Conservation (phyloP, 2,888 invertebrate species). For the Alcis repandata region DNA sequence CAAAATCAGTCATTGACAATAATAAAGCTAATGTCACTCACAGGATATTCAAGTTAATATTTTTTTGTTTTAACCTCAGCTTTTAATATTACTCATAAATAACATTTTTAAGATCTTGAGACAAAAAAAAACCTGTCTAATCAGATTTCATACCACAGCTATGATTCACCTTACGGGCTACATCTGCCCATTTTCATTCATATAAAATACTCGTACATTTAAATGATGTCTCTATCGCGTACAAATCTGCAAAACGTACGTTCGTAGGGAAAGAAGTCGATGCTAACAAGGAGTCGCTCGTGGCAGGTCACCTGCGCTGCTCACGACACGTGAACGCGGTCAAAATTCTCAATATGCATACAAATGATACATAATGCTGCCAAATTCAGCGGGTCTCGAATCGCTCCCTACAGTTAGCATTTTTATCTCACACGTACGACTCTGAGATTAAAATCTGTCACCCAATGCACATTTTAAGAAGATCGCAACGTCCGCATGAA, state of each 20-base stretch:
- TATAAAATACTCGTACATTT: constrained; percentile 11
- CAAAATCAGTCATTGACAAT: too few relatives aligned
- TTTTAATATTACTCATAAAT: too few relatives aligned
- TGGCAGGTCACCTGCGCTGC: constrained; percentile 13
- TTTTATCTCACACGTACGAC: constrained; percentile 45
- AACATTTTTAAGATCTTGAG: too few relatives aligned
- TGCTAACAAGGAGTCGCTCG: constrained; percentile 27
- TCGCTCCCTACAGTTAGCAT: constrained; percentile 18
- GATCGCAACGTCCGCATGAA: constrained; percentile 38
- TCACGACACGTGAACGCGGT: constrained; percentile 22
- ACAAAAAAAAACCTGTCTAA: too few relatives aligned
- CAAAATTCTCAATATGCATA: constrained; percentile 43
- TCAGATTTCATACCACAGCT: background rate
- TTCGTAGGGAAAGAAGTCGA: constrained; percentile 11
- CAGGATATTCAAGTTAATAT: too few relatives aligned
- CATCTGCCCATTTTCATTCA: constrained; percentile 27
- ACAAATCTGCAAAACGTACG: constrained; percentile 17
- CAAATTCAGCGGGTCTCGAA: constrained; percentile 6
- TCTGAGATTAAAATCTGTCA: constrained; percentile 47
- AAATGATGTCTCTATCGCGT: constrained; percentile 14
- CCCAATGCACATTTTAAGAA: constrained; percentile 47
- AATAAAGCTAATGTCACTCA: too few relatives aligned
- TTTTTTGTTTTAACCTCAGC: too few relatives aligned
- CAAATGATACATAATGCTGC: constrained; percentile 40
- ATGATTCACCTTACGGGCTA: constrained; percentile 1